These are phyloP conservation scores for Mylabris phalerata DNA, from an alignment of 1,140 invertebrate species.

Conservation along the genomic window DNA sequence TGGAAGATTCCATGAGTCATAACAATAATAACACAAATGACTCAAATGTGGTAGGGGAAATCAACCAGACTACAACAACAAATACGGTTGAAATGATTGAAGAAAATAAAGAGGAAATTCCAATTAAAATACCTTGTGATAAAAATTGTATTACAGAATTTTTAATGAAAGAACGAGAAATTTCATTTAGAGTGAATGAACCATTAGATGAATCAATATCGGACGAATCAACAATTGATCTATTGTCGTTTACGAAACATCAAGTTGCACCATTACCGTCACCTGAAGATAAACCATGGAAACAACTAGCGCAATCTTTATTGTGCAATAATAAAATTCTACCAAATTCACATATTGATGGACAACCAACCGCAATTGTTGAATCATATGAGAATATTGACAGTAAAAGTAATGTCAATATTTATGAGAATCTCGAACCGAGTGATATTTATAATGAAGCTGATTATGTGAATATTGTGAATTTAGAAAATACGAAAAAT, in stretches of 20 bases:
- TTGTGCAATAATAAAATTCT: constrained; percentile 21
- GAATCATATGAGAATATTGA: constrained; percentile 12
- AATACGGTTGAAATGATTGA: background rate
- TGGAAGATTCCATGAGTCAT: constrained; percentile 9
- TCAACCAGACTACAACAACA: too few species aligned
- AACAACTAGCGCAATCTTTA: constrained; percentile 34
- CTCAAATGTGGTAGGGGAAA: too few species aligned
- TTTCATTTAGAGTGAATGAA: constrained; percentile 15
- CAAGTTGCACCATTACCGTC: constrained; percentile 35
- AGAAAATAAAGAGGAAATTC: constrained; percentile 1
- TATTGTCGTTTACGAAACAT: constrained; percentile 3
- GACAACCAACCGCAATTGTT: background rate
- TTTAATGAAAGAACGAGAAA: constrained; percentile 21
- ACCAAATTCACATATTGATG: background rate
- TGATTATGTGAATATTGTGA: constrained; percentile 29
- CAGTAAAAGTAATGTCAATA: background rate
- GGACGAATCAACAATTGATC: constrained; percentile 2
- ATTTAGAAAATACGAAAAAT: constrained; percentile 26
- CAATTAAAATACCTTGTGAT: background rate
- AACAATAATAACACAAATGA: background rate
- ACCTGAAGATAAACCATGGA: constrained; percentile 40
- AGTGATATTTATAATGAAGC: constrained; percentile 21
- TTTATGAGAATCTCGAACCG: constrained; percentile 16
- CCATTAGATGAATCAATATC: background rate
- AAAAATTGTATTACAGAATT: constrained; percentile 19